Evolutionary conservation across 1,140 invertebrate genomes (phyloP).

Genomic region (Amyelois transitella): DNA sequence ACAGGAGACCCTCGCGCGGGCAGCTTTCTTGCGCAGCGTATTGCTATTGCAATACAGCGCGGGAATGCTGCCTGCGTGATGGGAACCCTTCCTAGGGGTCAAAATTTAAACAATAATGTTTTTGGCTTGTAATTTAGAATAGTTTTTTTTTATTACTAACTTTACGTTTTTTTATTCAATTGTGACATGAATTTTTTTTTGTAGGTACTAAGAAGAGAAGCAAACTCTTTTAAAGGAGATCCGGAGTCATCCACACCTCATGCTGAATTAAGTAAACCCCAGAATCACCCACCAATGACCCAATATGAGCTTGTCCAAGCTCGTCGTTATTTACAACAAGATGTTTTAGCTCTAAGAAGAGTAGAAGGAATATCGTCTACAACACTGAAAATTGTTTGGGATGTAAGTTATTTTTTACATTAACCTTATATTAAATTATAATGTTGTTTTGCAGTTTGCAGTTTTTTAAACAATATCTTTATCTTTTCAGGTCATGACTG

Average conservation of each 20-base stretch:
- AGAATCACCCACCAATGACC: constrained; percentile 81
- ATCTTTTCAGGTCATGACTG: constrained; percentile 59
- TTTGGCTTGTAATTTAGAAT: too few species aligned
- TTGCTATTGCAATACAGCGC: too few species aligned
- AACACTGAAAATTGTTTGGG: constrained; percentile 89
- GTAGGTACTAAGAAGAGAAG: constrained; percentile 63
- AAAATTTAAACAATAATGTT: too few species aligned
- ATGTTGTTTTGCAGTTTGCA: not conserved
- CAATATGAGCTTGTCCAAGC: constrained; percentile 88
- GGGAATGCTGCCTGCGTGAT: too few species aligned
- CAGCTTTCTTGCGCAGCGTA: too few species aligned
- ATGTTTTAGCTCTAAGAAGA: constrained; percentile 86
- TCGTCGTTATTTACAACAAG: constrained; percentile 83
- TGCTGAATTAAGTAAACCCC: constrained; percentile 57
- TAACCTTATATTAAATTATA: constrained; percentile 6
- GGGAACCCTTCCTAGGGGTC: too few species aligned
- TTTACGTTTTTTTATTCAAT: not conserved
- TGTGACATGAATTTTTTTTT: not conserved
- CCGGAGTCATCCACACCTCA: constrained; percentile 52
- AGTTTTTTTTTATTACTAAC: not conserved
- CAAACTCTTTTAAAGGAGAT: constrained; percentile 59
- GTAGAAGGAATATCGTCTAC: constrained; percentile 88
- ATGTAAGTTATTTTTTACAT: constrained; percentile 75
- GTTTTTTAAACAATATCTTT: not conserved
- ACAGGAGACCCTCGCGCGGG: too few species aligned